Base-by-base conservation (phyloP, 2,888 invertebrate genomes). In the Anodontia alba region DNA sequence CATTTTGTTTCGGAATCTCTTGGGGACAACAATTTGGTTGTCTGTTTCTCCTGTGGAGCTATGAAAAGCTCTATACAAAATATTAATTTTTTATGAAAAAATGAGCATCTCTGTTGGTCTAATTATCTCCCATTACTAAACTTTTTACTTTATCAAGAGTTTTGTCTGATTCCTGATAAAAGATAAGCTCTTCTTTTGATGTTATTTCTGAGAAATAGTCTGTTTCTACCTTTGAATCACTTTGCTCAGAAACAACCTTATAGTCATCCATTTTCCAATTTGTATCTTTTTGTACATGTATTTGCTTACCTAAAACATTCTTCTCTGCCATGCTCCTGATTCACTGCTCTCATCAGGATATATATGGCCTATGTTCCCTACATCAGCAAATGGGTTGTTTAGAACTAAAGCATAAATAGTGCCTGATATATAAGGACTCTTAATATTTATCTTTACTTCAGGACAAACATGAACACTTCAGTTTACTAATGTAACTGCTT, bases 321-420 rank as follows among this genome's bases (percentile, higher is more conserved):
- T 69, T 69, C 23, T 46, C 2, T 23, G 10, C 1, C 26, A 7
- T 15, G 38, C 29, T 43, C 38, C 7, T 69, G 46, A 26, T n/a
- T 69, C 69, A 43, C 20, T 38, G 29, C 8, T 7, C 7, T 43
- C n/a, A 42, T 38, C 23, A 29, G 26, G 15, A 42, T 69, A 26
- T 3, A 69, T 1, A 43, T 69, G 7, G 5, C 69, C 69, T 69
- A 69, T 38, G 69, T 69, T 69, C 42, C 69, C 69, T 42, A 69
- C 46, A 43, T 69, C 69, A 43, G 69, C 69, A 69, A 69, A 69
- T 69, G 69, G 69, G 15, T 43, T 69, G 33, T 69, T 69, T 1
- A 69, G 26, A 29, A 69, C 69, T 46, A 69, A 69, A 26, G 69
- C 69, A 69, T 23, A 20, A 20, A 69, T 43, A 17, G 26, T 69